phyloP scores from a whole-genome alignment of 2,797 vertebrate species.

The Otolemur crassicaudatus region DNA sequence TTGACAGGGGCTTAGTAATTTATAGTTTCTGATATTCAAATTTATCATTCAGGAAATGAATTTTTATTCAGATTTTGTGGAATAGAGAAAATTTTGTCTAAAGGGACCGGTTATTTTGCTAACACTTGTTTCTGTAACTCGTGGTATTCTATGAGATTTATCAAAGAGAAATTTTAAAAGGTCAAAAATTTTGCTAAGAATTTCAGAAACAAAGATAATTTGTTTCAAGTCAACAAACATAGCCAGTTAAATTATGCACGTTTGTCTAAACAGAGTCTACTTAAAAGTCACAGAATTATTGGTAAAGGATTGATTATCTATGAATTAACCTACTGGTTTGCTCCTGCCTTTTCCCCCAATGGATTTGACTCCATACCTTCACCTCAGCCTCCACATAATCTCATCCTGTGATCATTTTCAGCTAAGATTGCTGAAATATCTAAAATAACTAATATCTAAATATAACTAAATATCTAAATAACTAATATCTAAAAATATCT shows the following conservation, averaged over 20 bases:
- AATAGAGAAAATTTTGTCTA: background rate
- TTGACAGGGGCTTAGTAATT: background rate
- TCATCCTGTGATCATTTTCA: background rate
- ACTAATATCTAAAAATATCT: background rate
- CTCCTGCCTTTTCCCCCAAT: background rate
- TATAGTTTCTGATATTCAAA: background rate
- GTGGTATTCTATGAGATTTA: background rate
- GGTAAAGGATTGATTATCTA: background rate
- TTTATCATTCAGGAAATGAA: background rate
- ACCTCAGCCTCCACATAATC: background rate
- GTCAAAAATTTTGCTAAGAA: background rate
- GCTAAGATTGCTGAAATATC: background rate
- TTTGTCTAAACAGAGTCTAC: background rate
- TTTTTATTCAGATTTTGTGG: background rate
- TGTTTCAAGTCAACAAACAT: background rate
- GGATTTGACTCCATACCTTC: background rate
- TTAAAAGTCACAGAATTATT: background rate
- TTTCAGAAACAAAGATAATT: background rate
- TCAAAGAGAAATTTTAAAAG: conserved; percentile 4
- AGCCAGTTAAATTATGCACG: background rate
- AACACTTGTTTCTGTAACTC: background rate
- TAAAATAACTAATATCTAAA: too few species aligned
- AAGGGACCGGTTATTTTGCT: background rate
- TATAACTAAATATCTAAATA: too few species aligned
- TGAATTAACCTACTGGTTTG: background rate